Evolutionary conservation across 37 sponge, comb jelly and placozoan genomes (phyloP), one percentile per base, ranked within the genome.

Genomic region (Tethya wilhelma): DNA sequence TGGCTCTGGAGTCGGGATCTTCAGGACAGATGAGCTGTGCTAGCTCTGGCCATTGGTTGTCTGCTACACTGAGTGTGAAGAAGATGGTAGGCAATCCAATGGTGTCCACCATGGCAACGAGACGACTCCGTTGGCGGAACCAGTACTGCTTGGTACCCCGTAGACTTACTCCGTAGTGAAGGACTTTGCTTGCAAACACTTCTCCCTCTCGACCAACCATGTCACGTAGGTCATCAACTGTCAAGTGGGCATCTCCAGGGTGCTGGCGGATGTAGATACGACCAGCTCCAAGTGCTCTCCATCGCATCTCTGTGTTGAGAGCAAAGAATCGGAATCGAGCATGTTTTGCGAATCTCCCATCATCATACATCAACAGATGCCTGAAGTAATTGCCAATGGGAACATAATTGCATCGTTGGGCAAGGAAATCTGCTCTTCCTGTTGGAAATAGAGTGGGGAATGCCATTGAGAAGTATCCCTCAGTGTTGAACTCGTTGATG

Each of bases 61-160:
- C 86, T 33, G 86, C 86, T 30, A 72, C 86, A 85, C 86, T 85
- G 71, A 78, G 86, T 0, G 78, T 85, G 45, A 85, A 77, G 55
- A 73, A 82, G n/a, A 73, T 39, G 1, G 83, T 72, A 20, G 78
- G 86, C 44, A 85, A 64, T 0, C 86, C 78, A 58, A 85, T 71
- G 0, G 62, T 70, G 82, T 81, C 72, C 3, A 70, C 64, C 82
- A 81, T 81, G 59, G 82, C 67, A 64, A 64, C 43, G 30, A 79
- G 67, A 2, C 55, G 79, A 42, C 68, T 64, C 53, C 67, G 7
- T 33, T 68, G 69, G 28, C 29, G 49, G 39, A 58, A 39, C 71
- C 80, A 74, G 67, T 68, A 77, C 78, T 84, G 85, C 22, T 65
- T 60, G 4, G 84, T 49, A 49, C 55, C 55, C 11, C 55, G 55